Percentiles rank a stretch among this genome's conserved stretches.
Conservation (phyloP, 2,888 invertebrate genomes). For the Cosmia trapezina region DNA sequence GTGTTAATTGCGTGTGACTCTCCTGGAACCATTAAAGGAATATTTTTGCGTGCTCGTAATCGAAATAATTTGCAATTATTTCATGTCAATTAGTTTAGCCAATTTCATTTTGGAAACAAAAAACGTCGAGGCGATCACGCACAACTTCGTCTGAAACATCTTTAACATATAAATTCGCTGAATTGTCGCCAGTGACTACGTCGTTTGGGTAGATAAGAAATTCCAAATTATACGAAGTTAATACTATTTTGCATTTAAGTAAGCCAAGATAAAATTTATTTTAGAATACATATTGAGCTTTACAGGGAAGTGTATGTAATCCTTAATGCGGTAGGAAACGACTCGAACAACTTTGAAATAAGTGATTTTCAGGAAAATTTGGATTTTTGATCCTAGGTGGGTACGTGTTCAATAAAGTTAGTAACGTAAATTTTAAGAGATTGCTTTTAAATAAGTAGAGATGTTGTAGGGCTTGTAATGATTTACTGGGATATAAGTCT, state of each 20-base stretch:
- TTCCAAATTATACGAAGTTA: conserved; percentile 80
- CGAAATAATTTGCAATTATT: conserved; percentile 16
- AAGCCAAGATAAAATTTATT: conserved; percentile 76
- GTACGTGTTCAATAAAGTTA: neutral
- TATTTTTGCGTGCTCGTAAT: neutral
- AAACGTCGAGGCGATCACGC: neutral
- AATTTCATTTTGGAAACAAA: conserved; percentile 12
- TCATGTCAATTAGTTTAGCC: neutral
- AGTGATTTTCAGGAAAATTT: neutral
- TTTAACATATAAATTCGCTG: conserved; percentile 63
- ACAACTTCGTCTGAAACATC: conserved; percentile 55
- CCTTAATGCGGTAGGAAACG: neutral
- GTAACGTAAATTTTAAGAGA: neutral
- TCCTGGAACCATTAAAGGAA: neutral
- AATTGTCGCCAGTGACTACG: conserved; percentile 66
- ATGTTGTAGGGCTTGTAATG: too few relatives aligned
- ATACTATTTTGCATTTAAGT: conserved; percentile 80
- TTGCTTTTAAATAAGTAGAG: neutral
- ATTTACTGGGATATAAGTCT: neutral
- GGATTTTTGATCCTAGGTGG: neutral
- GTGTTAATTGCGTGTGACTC: neutral
- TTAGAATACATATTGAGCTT: conserved; percentile 62
- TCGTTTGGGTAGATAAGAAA: conserved; percentile 77
- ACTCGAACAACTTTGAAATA: neutral
- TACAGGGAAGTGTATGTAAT: conserved; percentile 9